phyloP scores from a whole-genome alignment of 2,888 invertebrate genomes.

The Phengaris alcon region DNA sequence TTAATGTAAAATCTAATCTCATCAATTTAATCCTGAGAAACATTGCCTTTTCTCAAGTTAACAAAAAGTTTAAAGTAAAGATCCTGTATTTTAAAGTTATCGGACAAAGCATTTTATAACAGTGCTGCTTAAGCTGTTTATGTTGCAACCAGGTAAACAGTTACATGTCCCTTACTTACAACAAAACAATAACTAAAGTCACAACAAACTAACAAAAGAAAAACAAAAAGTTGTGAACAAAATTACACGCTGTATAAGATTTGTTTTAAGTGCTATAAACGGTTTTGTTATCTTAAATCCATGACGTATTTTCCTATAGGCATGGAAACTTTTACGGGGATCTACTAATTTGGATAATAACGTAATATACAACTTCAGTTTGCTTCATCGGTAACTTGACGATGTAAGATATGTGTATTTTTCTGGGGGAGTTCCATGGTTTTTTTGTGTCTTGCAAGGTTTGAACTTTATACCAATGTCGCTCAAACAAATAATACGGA shows the following conservation, averaged over 20 bases:
- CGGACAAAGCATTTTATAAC: slow-evolving; percentile 5
- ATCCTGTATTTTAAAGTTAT: neutral
- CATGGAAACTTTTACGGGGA: too few relatives aligned
- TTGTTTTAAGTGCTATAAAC: neutral
- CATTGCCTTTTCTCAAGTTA: neutral
- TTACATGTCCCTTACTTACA: neutral
- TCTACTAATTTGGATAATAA: too few relatives aligned
- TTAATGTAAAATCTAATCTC: too few relatives aligned
- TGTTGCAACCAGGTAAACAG: slow-evolving; percentile 14
- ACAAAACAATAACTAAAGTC: slow-evolving; percentile 7
- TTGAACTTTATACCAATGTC: too few relatives aligned
- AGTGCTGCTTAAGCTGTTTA: slow-evolving; percentile 10
- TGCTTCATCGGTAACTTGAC: too few relatives aligned
- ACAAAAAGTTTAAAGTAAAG: neutral
- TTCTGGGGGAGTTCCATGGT: too few relatives aligned
- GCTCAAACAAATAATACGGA: too few relatives aligned
- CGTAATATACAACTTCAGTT: too few relatives aligned
- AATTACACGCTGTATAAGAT: neutral
- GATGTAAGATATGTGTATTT: too few relatives aligned
- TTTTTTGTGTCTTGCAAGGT: too few relatives aligned
- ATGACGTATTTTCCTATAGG: too few relatives aligned
- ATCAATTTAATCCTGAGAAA: neutral
- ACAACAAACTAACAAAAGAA: slow-evolving; percentile 4
- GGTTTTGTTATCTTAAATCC: too few relatives aligned
- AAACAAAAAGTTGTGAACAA: neutral